Conservation (phyloP, 2,888 invertebrate species). For the Ethmia dodecea region DNA sequence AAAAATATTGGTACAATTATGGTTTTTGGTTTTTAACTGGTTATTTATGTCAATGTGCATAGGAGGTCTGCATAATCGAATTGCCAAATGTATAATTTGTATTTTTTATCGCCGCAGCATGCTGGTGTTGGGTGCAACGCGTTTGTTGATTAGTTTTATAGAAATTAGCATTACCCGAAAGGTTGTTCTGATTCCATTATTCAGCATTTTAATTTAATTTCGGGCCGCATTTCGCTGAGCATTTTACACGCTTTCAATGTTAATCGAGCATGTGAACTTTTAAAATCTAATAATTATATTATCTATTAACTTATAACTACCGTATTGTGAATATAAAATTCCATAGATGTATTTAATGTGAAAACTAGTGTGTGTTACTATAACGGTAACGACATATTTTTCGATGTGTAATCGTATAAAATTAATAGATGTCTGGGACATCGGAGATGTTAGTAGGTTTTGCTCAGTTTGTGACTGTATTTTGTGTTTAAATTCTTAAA, state of each 20-base stretch:
- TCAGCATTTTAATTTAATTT: conserved; percentile 28
- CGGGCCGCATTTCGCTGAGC: conserved; percentile 53
- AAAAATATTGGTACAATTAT: conserved; percentile 46
- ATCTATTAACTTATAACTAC: conserved; percentile 3
- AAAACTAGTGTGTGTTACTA: conserved; percentile 39
- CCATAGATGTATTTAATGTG: conserved; percentile 54
- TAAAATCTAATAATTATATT: conserved; percentile 10
- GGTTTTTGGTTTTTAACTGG: conserved; percentile 28
- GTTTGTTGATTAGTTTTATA: conserved; percentile 64
- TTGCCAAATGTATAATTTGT: conserved; percentile 40
- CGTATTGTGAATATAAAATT: conserved; percentile 39
- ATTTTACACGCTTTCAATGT: conserved; percentile 19
- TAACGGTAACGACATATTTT: conserved; percentile 54
- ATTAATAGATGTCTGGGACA: conserved; percentile 36
- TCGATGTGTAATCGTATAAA: conserved; percentile 44
- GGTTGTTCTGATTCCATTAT: conserved; percentile 20
- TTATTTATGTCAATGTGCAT: conserved; percentile 25
- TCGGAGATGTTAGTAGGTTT: conserved; percentile 44
- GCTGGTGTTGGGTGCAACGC: too few species aligned
- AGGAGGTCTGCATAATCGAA: conserved; percentile 35
- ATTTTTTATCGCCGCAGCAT: conserved; percentile 23
- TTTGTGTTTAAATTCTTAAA: conserved; percentile 56
- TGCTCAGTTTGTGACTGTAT: conserved; percentile 63
- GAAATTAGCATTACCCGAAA: conserved; percentile 24
- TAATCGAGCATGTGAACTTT: neutral